A percentile compares a stretch with the other conserved stretches of the same genome.
phyloP scores from a whole-genome alignment of 2,113 vertebrate species.

The Orcinus orca region DNA sequence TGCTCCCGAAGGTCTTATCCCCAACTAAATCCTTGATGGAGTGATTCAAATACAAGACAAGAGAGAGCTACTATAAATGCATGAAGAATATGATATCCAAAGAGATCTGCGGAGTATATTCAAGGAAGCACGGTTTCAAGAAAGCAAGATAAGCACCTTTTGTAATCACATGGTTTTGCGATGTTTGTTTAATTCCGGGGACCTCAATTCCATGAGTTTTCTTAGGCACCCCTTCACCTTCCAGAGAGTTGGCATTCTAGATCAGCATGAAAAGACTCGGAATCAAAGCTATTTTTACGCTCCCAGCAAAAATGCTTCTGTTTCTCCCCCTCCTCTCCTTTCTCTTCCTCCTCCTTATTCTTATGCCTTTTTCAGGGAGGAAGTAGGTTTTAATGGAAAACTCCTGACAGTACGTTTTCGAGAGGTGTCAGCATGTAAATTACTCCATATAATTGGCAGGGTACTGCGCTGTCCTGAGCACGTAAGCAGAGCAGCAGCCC shows the following conservation, averaged over 20 bases:
- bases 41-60: not conserved
- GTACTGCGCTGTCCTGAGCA: not conserved
- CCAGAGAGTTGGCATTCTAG: not conserved
- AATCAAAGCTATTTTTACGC: slow-evolving; percentile 48
- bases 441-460: not conserved
- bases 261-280: not conserved
- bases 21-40: no score
- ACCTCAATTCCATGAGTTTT: not conserved
- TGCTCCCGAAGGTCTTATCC: not conserved
- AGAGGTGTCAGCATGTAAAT: not conserved
- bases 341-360: not conserved
- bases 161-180: not conserved
- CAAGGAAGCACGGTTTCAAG: not conserved
- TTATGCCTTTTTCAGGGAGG: slow-evolving; percentile 18
- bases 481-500: not conserved
- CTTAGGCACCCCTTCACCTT: not conserved
- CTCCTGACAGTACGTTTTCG: slow-evolving; percentile 33
- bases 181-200: slow-evolving; percentile 11
- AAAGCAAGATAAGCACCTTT: not conserved
- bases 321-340: no score
- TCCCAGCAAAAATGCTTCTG: not conserved
- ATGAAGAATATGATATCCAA: not conserved
- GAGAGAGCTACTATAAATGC: no score
- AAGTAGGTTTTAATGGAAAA: slow-evolving; percentile 48
- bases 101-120: not conserved